A percentile compares a stretch with the other conserved stretches of the same genome.
These are phyloP conservation scores for Dermolepida albohirtum DNA, from an alignment of 2,888 invertebrate species.

Conservation along the genomic window DNA sequence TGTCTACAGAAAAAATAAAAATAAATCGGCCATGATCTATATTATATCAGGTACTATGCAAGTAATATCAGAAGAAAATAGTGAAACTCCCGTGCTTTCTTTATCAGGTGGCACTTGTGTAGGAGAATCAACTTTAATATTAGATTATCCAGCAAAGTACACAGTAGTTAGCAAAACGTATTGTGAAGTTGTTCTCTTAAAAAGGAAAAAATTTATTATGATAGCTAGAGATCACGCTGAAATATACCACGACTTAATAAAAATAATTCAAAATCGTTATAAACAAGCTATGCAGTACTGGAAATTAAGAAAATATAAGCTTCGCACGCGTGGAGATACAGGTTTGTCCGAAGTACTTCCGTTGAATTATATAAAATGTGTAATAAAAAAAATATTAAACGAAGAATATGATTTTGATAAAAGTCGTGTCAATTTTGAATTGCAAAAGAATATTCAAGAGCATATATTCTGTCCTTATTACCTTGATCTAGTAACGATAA, in stretches of 20 bases:
- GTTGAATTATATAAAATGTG: constrained; percentile 43
- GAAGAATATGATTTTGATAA: background rate
- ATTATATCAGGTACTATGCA: constrained; percentile 51
- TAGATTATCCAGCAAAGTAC: constrained; percentile 47
- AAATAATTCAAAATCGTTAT: constrained; percentile 43
- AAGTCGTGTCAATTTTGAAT: background rate
- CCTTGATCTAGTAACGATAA: constrained; percentile 44
- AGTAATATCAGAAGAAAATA: constrained; percentile 52
- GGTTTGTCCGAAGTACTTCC: constrained; percentile 30
- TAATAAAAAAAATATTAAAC: constrained; percentile 9
- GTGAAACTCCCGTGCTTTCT: constrained; percentile 52
- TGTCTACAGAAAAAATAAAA: constrained; percentile 45
- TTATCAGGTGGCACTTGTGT: constrained; percentile 51
- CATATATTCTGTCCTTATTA: constrained; percentile 43
- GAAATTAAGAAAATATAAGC: constrained; percentile 13
- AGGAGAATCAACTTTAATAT: constrained; percentile 47
- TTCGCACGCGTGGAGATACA: background rate
- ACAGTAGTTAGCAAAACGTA: constrained; percentile 51
- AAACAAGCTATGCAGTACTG: constrained; percentile 31
- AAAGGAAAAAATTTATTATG: constrained; percentile 45
- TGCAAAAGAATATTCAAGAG: constrained; percentile 15
- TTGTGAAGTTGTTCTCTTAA: constrained; percentile 48
- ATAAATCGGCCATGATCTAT: constrained; percentile 50
- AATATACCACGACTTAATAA: constrained; percentile 41
- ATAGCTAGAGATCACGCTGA: constrained; percentile 47